Base-by-base conservation (phyloP, 2,888 invertebrate genomes). In the Pandemis corylana region DNA sequence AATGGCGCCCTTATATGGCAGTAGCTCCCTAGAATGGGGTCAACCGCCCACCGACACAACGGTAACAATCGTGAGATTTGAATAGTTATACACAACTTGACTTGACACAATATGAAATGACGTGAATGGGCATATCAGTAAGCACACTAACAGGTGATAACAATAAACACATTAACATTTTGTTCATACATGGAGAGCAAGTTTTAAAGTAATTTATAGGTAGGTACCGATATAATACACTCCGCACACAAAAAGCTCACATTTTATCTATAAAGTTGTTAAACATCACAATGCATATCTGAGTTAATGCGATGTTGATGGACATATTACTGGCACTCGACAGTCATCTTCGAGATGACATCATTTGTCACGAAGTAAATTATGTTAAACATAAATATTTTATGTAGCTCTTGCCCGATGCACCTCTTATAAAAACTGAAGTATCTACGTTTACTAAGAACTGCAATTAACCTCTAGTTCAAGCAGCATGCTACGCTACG, bases 1-100 rank as follows among this genome's bases (percentile, higher is more conserved):
- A 90, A 89, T 89, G 84, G 86, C 79, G 84, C 85, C 89, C 90
- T 87, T 90, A 86, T 88, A 88, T 83, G 89, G 89, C 82, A 79
- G 80, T 82, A 81, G 82, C 81, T 81, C 81, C 83, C 80, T 77
- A 81, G 81, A 89, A 88, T 84, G 80, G 80, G 88, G 89, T 84
- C 86, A 87, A 80, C 81, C 88, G 86, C 90, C 89, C 85, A 90
- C 89, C 77, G 77, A 76, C 72, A 73, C 83, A 87, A 84, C 85
- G 85, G 87, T 87, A 88, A 87, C 80, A 83, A 85, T 87, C 88
- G 85, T 85, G 87, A 87, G 86, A 86, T 85, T 82, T 79, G 79
- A 85, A 85, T 84, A 76, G 79, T 79, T 65, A 76, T 70, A 71
- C 75, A 74, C 68, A 71, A 69, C 41, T 46, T 84, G 82, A 84